A percentile compares a stretch with the other conserved stretches of the same genome.
phyloP scores from a whole-genome alignment of 2,888 invertebrate genomes.

The Acronicta aceris region DNA sequence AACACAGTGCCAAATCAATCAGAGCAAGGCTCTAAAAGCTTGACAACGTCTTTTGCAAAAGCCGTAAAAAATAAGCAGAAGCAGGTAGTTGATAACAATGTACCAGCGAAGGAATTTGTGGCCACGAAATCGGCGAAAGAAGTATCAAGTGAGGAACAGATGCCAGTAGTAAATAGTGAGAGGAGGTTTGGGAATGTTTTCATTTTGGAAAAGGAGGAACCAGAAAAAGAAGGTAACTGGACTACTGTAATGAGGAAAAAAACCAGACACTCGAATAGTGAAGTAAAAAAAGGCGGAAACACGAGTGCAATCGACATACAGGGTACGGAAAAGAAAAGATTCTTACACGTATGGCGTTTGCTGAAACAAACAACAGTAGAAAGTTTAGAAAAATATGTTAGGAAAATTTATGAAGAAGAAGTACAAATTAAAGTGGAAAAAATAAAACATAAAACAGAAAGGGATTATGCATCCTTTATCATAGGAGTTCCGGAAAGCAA shows the following conservation, averaged over 20 bases:
- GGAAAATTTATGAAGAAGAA: slow-evolving; percentile 3
- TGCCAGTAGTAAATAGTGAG: not conserved
- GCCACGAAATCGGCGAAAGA: too few relatives aligned
- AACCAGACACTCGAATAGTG: slow-evolving; percentile 7
- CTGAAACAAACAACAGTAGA: slow-evolving; percentile 15
- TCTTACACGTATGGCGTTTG: slow-evolving; percentile 23
- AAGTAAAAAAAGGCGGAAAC: slow-evolving; percentile 31
- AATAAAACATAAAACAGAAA: slow-evolving; percentile 51
- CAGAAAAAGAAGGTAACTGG: slow-evolving; percentile 10
- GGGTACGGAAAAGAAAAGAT: slow-evolving; percentile 17
- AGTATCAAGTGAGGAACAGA: too few relatives aligned
- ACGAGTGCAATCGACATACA: not conserved
- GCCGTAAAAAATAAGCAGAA: too few relatives aligned
- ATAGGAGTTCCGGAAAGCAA: slow-evolving; percentile 46
- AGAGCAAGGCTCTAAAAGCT: not conserved
- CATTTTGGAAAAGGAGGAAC: slow-evolving; percentile 1
- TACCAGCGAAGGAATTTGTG: too few relatives aligned
- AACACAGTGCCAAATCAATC: too few relatives aligned
- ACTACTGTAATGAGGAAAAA: slow-evolving; percentile 11
- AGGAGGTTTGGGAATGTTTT: not conserved
- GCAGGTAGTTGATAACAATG: too few relatives aligned
- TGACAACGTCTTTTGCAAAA: too few relatives aligned
- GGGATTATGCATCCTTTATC: slow-evolving; percentile 53
- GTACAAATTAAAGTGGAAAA: slow-evolving; percentile 37
- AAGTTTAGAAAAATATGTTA: slow-evolving; percentile 14